Evolutionary conservation across 2,113 vertebrate species (phyloP).

Genomic region (Amblyopsis rosae): DNA sequence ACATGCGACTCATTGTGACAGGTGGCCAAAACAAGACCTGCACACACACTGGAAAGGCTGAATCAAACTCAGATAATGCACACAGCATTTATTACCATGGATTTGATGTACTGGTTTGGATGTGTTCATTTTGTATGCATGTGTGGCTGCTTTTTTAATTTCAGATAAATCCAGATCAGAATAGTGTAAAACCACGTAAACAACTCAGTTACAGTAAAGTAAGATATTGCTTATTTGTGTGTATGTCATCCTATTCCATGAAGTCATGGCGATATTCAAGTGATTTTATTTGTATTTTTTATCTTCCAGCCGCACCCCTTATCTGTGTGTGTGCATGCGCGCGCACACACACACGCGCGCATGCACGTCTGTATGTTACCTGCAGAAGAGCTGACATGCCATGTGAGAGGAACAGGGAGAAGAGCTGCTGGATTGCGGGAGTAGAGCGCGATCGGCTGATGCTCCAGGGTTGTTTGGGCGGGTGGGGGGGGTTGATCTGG

Average conservation of each 20-base stretch:
- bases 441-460: constrained; percentile 47
- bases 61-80: constrained; percentile 32
- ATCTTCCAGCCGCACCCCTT: constrained; percentile 21
- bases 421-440: constrained; percentile 37
- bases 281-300: constrained; percentile 7
- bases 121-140: too few species aligned
- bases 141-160: too few species aligned
- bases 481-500: constrained; percentile 11
- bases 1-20: constrained; percentile 71
- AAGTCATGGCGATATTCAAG: too few species aligned
- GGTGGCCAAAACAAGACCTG: constrained; percentile 69
- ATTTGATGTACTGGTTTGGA: background rate
- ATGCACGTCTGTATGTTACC: constrained; percentile 34
- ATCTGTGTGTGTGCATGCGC: constrained; percentile 6
- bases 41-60: constrained; percentile 48
- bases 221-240: background rate
- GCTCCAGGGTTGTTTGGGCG: constrained; percentile 46
- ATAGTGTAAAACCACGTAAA: constrained; percentile 9
- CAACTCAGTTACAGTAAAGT: too few species aligned
- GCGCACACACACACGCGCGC: too few species aligned
- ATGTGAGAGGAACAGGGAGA: constrained; percentile 44
- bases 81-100: constrained; percentile 13
- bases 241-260: background rate
- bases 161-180: constrained; percentile 10
- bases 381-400: constrained; percentile 54